Base-by-base conservation (phyloP, 2,113 vertebrate genomes). In the Paraplagusia blochii region DNA sequence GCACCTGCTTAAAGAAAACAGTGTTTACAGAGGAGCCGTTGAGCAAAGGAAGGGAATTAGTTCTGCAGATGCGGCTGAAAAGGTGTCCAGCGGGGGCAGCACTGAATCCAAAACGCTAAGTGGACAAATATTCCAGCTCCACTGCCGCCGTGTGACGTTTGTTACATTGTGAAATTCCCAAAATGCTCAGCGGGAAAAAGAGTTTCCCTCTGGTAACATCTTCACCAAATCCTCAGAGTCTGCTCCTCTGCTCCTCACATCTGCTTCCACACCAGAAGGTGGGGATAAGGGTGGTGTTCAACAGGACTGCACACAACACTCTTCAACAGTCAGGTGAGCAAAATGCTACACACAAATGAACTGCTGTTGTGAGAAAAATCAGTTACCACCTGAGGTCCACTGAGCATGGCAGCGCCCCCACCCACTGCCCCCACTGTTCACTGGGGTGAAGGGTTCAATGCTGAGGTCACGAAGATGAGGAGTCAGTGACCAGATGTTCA, bases 101-200 rank as follows among this genome's bases (percentile, higher is more conserved):
- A 48, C 59, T 53, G 77, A 86, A 85, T 88, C 77, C 44, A 45
- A 62, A 74, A 81, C 72, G 69, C 59, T 69, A 73, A 83, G 66
- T 73, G 73, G 73, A 65, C 76, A 84, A 80, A 84, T 85, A 79
- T 74, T 66, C 76, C 56, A 69, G 79, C 68, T 66, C 44, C 55
- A 16, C 66, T 4, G 44, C 49, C 51, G 55, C 66, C 69, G 67
- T 16, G 45, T 65, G 63, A 61, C 1, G 64, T 58, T 56, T 58
- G 56, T 58, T 63, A 61, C 64, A 43, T 39, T 63, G 44, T 34
- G 63, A 72, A 57, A 64, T 58, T 11, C 12, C 18, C 43, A 43
- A 33, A 46, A 46, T 17, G 7, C 0, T 19, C 12, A 52, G 45
- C 29, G 44, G 12, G 29, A 57, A 11, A 34, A 34, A 18, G 15